Base-by-base conservation (phyloP, 2,888 invertebrate species). In the Agonopterix alstromeriana region DNA sequence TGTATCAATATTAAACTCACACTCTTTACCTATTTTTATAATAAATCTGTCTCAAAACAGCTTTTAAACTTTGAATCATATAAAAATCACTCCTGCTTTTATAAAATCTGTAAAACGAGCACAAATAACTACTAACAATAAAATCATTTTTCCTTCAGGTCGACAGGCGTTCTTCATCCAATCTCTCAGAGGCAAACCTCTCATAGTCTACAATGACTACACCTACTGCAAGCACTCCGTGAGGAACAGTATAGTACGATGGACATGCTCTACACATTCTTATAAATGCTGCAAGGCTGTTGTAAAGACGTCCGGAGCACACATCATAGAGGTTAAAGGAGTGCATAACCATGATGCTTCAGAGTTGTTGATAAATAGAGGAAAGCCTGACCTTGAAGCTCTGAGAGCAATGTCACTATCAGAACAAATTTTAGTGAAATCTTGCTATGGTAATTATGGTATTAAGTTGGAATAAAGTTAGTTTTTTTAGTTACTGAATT, bases 181-280 rank as follows among this genome's bases (percentile, higher is more conserved):
- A 48, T 89, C 88, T 0, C 60, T 83, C 1, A 61, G 80, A 55
- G 86, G 86, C 0, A 84, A 82, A 50, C 82, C 80, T 4, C 49
- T 86, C 8, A 77, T 85, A 8, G 73, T 81, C 1, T 82, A 70
- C 63, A 80, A 82, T 47, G 74, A 82, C 5, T 89, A 82, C 52
- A 79, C 86, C 0, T 87, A 80, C 57, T 86, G 85, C 55, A 74
- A 71, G 45, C 86, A 88, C 54, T 86, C 82, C 0, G 55, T 66
- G 0, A 64, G 83, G 8, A 81, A 78, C 38, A 79, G 77, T 0
- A 60, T 82, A 9, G 67, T 76, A 0, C 57, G 86, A 3, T 89
- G 88, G 88, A 83, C 80, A 0, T 89, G 88, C 48, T 87, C 88
- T 0, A 88, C 87, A 0, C 88, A 88, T 55, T 78, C 83, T 1